Base-by-base conservation (phyloP, 2,888 invertebrate genomes). In the Notodonta dromedarius region DNA sequence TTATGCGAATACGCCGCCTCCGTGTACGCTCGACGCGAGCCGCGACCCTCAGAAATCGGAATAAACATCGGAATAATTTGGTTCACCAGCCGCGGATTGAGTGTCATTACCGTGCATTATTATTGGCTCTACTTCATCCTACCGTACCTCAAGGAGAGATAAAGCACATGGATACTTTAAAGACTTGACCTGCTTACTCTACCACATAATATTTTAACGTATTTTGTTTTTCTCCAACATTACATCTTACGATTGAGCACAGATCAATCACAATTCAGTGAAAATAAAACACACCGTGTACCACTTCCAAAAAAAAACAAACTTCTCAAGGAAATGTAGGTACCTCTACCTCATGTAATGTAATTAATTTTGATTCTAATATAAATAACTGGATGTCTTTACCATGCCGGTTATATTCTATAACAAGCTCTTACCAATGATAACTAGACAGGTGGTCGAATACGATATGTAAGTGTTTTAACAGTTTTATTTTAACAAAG, bases 1-100 rank as follows among this genome's bases (percentile, higher is more conserved):
- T 80, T 82, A 83, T 83, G 80, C 71, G 77, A 78, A 81, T 77
- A 77, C 64, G 67, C 77, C 78, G 76, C 72, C 80, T 82, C 74
- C 74, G 79, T 77, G 71, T 76, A 70, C 57, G 61, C 67, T 71
- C 68, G 66, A 71, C 65, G 65, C 67, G 62, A 74, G 71, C 63
- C 58, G 70, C 58, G 70, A 69, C 66, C 64, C 64, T 66, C 69
- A 74, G 58, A 66, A 71, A 67, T 61, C 40, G 32, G 65, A 69
- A 70, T 71, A 69, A 75, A 75, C 5, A 54, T 54, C 65, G 57
- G 40, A 65, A 73, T 69, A 71, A 69, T 73, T 73, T 69, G 63
- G 66, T 65, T 67, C 65, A 59, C 61, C 62, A 69, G 69, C 60
- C 63, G 52, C 65, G 39, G 63, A 67, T 70, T 66, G 64, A 66